Conservation (phyloP, 2,888 invertebrate species). For the Zygogramma bicolorata region DNA sequence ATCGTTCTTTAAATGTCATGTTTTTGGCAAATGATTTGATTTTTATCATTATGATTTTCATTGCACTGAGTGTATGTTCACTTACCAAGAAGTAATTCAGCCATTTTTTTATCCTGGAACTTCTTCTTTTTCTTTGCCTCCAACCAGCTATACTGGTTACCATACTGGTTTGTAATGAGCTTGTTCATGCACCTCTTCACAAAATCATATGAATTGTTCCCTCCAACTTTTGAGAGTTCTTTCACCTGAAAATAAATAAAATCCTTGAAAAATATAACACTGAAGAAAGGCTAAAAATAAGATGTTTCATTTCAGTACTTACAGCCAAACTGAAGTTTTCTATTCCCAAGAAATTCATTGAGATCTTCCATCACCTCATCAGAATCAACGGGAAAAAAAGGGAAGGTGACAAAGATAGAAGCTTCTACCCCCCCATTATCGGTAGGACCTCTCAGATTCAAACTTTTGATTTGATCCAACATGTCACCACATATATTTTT, state of each 20-base stretch:
- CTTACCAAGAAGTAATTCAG: slow-evolving; percentile 2
- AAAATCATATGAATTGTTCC: not conserved
- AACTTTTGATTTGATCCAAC: not conserved
- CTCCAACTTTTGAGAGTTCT: slow-evolving; percentile 11
- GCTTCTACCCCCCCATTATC: not conserved
- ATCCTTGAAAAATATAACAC: not conserved
- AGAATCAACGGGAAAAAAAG: not conserved
- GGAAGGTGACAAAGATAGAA: not conserved
- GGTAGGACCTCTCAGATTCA: not conserved
- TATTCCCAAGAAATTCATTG: not conserved
- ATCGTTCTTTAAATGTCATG: not conserved
- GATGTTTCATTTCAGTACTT: not conserved
- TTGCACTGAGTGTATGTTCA: no score
- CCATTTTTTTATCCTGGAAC: not conserved
- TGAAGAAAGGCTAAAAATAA: not conserved
- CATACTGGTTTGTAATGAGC: not conserved
- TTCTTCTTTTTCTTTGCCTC: slow-evolving; percentile 2
- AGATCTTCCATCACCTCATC: not conserved
- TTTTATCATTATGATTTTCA: not conserved
- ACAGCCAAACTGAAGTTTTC: not conserved
- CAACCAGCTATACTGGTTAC: not conserved
- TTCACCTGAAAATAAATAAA: not conserved
- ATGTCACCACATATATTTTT: slow-evolving; percentile 8
- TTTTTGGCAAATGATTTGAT: not conserved
- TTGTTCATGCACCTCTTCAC: not conserved